Conservation (phyloP, 2,888 invertebrate genomes). For the Agapostemon virescens region DNA sequence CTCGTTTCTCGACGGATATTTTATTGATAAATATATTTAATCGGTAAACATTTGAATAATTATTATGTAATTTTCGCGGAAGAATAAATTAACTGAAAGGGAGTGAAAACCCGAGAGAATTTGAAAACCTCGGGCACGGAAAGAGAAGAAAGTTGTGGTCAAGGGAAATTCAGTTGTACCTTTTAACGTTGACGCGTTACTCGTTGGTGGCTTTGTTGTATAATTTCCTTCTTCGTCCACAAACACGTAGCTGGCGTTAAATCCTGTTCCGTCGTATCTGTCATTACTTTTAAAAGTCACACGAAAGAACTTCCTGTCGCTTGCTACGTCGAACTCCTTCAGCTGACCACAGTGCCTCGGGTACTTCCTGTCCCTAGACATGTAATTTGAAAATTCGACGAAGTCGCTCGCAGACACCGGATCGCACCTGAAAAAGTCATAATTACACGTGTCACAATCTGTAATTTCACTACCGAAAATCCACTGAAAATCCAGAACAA, state of each 20-base stretch:
- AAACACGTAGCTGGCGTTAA: constrained; percentile 95
- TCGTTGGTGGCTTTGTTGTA: constrained; percentile 80
- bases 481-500: neutral
- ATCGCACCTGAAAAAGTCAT: constrained; percentile 87
- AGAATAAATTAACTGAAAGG: neutral
- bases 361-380: constrained; percentile 94
- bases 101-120: neutral
- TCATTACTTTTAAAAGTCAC: constrained; percentile 97
- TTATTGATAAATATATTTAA: neutral
- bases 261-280: constrained; percentile 95
- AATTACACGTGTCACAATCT: neutral
- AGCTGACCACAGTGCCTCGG: constrained; percentile 93
- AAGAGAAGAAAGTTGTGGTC: neutral
- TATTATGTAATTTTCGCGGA: constrained; percentile 9
- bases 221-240: constrained; percentile 85
- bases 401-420: constrained; percentile 96
- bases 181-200: constrained; percentile 64
- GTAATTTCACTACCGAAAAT: neutral
- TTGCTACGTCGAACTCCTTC: constrained; percentile 90
- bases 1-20: neutral
- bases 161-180: constrained; percentile 47
- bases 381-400: constrained; percentile 97
- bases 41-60: neutral
- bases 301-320: constrained; percentile 95
- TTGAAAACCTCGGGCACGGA: constrained; percentile 17